A percentile compares a stretch with the other conserved stretches of the same genome.
Evolutionary conservation across 2,797 vertebrate species (phyloP).

Genomic region (Phoeniculus purpureus): DNA sequence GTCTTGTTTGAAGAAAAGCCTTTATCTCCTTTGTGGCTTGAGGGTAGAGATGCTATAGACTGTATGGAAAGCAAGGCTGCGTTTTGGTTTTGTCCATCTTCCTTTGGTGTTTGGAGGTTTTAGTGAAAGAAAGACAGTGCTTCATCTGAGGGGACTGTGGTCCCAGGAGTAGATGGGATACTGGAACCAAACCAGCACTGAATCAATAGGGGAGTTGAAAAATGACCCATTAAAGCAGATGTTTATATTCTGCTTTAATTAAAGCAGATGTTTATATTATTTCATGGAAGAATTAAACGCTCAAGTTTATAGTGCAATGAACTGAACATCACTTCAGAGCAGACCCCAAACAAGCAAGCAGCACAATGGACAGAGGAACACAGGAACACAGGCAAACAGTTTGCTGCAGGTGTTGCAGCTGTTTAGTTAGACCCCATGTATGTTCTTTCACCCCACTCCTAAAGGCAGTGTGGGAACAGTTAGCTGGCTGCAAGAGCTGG

Average conservation of each 20-base stretch:
- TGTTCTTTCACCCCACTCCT: accelerated
- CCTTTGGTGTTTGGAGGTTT: background rate
- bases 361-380: background rate
- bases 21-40: background rate
- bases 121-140: background rate
- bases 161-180: background rate
- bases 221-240: accelerated
- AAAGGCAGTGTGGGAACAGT: background rate
- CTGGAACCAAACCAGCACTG: background rate
- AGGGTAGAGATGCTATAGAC: background rate
- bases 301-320: background rate
- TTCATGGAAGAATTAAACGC: background rate
- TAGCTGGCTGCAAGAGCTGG: background rate
- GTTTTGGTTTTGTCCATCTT: background rate
- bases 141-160: accelerated
- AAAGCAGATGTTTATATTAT: background rate
- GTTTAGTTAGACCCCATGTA: background rate
- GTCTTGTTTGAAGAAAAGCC: background rate
- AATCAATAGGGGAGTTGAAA: background rate
- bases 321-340: background rate
- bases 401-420: background rate
- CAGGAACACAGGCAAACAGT: background rate
- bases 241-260: background rate
- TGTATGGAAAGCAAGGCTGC: background rate
- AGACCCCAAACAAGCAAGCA: background rate